A percentile compares a stretch with the other conserved stretches of the same genome.
Conservation (phyloP, 2,113 vertebrate species). For the Myiozetetes cayanensis region DNA sequence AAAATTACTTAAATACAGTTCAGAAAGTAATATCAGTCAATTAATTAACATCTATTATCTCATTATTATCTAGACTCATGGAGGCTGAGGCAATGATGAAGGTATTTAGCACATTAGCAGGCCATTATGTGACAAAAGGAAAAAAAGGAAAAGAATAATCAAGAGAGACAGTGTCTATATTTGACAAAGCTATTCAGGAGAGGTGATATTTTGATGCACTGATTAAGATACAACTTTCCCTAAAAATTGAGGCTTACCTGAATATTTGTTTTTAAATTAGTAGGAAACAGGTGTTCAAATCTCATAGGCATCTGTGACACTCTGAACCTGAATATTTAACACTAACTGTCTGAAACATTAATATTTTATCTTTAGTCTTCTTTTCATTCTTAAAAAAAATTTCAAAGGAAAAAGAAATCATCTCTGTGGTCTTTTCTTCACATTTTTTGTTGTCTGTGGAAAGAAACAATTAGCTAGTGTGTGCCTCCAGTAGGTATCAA, state of each 20-base stretch:
- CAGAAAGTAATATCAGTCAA: slow-evolving; percentile 37
- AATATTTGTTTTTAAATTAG: neutral
- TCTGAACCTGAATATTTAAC: neutral
- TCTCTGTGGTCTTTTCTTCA: neutral
- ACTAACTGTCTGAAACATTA: neutral
- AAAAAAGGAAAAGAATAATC: neutral
- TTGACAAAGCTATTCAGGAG: neutral
- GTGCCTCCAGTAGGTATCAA: neutral
- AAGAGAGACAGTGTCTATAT: neutral
- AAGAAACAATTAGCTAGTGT: neutral
- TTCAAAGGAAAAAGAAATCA: neutral
- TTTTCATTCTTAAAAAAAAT: neutral
- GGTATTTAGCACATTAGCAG: neutral
- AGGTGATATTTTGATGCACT: neutral
- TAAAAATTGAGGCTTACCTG: neutral
- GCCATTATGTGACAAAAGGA: neutral
- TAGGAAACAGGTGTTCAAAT: neutral
- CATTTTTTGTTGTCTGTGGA: neutral
- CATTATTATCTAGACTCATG: neutral
- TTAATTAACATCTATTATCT: neutral
- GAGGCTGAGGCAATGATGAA: neutral
- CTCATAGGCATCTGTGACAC: neutral
- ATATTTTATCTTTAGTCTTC: neutral
- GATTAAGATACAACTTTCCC: neutral
- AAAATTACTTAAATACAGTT: slow-evolving; percentile 28